Percentiles rank a stretch among this genome's conserved stretches.
Evolutionary conservation across 2,888 invertebrate genomes (phyloP).

Genomic region (Tipula helvola): DNA sequence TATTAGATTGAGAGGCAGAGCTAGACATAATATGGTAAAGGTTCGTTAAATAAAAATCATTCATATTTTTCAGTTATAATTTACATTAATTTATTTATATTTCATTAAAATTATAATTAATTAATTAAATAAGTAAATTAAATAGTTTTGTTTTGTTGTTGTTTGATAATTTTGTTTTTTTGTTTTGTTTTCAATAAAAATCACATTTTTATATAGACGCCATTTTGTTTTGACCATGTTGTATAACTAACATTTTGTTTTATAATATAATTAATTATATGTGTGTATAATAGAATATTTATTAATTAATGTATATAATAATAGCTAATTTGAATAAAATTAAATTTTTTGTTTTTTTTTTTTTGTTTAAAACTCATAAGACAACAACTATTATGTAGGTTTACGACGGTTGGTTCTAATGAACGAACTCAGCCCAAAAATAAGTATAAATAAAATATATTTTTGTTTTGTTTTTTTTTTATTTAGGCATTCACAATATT

Average conservation of each 20-base stretch:
- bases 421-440: background rate
- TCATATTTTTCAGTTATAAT: too few species aligned
- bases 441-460: background rate
- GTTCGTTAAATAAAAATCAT: too few species aligned
- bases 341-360: background rate
- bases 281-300: background rate
- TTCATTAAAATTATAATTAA: background rate
- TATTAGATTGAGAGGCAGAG: too few species aligned
- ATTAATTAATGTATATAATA: background rate
- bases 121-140: background rate
- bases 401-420: background rate
- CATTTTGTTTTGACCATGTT: background rate
- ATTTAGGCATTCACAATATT: background rate
- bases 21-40: too few species aligned
- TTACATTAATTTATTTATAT: too few species aligned
- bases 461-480: background rate
- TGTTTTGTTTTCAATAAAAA: background rate
- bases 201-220: constrained; percentile 4
- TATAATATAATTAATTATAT: background rate
- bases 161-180: background rate
- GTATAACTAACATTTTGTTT: background rate
- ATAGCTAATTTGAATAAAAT: background rate
- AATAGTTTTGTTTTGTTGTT: background rate
- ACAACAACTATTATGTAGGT: background rate
- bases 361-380: background rate